Evolutionary conservation across 1,140 invertebrate genomes (phyloP).

Genomic region (Danaus plexippus): DNA sequence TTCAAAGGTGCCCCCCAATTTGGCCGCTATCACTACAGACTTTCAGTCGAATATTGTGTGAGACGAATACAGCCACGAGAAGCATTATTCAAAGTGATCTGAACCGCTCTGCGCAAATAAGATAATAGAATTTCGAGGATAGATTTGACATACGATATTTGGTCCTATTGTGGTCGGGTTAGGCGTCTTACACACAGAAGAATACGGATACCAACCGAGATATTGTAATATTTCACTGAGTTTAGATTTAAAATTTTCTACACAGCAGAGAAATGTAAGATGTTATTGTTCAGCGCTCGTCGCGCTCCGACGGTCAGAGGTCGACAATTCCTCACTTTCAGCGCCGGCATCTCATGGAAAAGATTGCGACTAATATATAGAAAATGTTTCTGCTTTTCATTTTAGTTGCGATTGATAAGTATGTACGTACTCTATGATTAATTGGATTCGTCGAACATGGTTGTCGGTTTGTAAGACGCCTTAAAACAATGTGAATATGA

Average conservation of each 20-base stretch:
- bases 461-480: no score
- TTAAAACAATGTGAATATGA: no score
- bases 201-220: slow-evolving; percentile 10
- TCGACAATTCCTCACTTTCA: no score
- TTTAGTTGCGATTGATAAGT: no score
- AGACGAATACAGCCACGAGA: slow-evolving; percentile 11
- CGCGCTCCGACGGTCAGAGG: no score
- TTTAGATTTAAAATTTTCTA: slow-evolving; percentile 12
- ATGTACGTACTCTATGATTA: no score
- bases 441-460: no score
- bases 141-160: slow-evolving; percentile 33
- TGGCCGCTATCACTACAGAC: slow-evolving; percentile 9
- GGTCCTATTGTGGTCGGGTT: slow-evolving; percentile 11
- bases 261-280: neutral
- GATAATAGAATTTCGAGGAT: slow-evolving; percentile 44
- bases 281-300: no score
- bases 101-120: slow-evolving; percentile 38
- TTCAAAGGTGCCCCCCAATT: slow-evolving; percentile 10
- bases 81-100: slow-evolving; percentile 33
- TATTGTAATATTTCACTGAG: slow-evolving; percentile 6
- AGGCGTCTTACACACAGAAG: slow-evolving; percentile 14
- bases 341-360: no score
- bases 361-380: no score
- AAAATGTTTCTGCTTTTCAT: no score
- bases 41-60: slow-evolving; percentile 19